These are phyloP conservation scores for Aporrectodea caliginosa DNA, from an alignment of 1,140 invertebrate genomes.

Conservation along the genomic window DNA sequence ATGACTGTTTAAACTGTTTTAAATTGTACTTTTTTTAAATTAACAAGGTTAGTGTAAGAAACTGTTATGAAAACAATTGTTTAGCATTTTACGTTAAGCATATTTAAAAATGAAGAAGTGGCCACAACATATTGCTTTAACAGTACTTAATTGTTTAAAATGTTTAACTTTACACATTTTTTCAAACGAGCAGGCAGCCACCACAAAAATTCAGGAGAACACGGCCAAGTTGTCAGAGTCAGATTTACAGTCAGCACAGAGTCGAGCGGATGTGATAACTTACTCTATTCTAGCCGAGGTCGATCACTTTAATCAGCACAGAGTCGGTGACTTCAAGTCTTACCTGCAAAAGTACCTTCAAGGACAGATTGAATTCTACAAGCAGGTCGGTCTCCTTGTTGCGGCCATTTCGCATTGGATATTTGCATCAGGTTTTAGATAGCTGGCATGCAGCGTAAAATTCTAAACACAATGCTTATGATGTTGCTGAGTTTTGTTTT, in stretches of 20 bases:
- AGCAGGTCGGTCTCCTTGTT: constrained; percentile 66
- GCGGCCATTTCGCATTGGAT: too few species aligned
- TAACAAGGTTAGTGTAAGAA: too few species aligned
- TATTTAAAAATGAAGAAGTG: too few species aligned
- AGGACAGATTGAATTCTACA: constrained; percentile 88
- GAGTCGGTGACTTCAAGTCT: constrained; percentile 76
- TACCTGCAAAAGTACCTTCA: constrained; percentile 79
- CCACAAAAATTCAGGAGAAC: constrained; percentile 29
- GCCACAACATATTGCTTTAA: too few species aligned
- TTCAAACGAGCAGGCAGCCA: constrained; percentile 26
- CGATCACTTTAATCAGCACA: constrained; percentile 84
- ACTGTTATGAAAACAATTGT: too few species aligned
- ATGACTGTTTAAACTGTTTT: too few species aligned
- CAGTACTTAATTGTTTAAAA: too few species aligned
- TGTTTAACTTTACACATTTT: too few species aligned
- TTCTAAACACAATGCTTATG: background rate
- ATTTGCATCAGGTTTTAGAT: too few species aligned
- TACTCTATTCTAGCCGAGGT: constrained; percentile 90
- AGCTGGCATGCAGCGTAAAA: background rate
- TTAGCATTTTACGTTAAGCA: too few species aligned
- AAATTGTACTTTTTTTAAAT: too few species aligned
- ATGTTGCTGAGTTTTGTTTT: background rate
- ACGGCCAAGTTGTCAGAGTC: constrained; percentile 72
- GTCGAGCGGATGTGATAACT: constrained; percentile 81
- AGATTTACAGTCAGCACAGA: constrained; percentile 73